These are phyloP conservation scores for Steinernema carpocapsae DNA, from an alignment of 2,888 invertebrate genomes.

Conservation along the genomic window DNA sequence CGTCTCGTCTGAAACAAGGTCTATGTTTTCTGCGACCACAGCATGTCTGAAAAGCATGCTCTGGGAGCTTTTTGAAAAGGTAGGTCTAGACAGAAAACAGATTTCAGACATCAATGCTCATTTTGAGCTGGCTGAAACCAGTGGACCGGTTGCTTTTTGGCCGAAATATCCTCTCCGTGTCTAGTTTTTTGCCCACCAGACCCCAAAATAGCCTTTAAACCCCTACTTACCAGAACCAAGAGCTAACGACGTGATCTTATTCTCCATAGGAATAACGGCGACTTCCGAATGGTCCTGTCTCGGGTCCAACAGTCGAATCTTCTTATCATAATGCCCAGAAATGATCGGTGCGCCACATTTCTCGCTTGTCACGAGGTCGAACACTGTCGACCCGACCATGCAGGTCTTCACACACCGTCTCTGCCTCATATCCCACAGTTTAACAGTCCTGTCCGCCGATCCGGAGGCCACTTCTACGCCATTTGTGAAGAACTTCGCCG, in stretches of 20 bases:
- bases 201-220: too few relatives aligned
- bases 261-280: constrained; percentile 82
- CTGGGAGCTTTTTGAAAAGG: too few relatives aligned
- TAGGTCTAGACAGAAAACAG: too few relatives aligned
- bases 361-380: constrained; percentile 70
- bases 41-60: too few relatives aligned
- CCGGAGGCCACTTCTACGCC: constrained; percentile 92
- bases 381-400: constrained; percentile 61
- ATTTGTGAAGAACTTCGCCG: constrained; percentile 85
- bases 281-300: constrained; percentile 79
- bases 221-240: constrained; percentile 80
- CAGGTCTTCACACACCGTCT: constrained; percentile 77
- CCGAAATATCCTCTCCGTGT: too few relatives aligned
- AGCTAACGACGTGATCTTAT: constrained; percentile 92
- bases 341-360: constrained; percentile 75
- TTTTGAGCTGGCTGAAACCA: constrained; percentile 1
- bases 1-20: too few relatives aligned
- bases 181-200: constrained; percentile 22
- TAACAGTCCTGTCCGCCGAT: constrained; percentile 94
- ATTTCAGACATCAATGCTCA: too few relatives aligned
- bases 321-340: constrained; percentile 96
- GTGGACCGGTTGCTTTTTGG: too few relatives aligned
- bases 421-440: constrained; percentile 95
- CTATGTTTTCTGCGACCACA: too few relatives aligned
- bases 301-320: constrained; percentile 93